Evolutionary conservation across 2,797 vertebrate genomes (phyloP).

Genomic region (Eurystomus glaucurus): DNA sequence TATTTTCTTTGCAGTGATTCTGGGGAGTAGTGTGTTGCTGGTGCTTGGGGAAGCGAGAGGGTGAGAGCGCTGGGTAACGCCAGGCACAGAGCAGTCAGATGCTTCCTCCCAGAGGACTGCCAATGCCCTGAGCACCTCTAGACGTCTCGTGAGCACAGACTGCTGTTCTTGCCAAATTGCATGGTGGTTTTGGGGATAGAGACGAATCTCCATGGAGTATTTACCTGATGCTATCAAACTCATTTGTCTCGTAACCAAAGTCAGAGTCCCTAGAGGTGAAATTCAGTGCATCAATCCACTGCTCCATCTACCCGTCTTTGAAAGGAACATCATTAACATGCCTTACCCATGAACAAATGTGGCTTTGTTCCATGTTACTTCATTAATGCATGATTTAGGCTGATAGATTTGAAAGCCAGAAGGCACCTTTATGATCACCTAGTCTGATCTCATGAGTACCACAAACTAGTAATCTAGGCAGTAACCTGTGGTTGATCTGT

Average conservation of each 20-base stretch:
- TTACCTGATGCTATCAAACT: slow-evolving; percentile 74
- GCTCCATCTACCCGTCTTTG: slow-evolving; percentile 31
- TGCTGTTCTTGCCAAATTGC: slow-evolving; percentile 60
- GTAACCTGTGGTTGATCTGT: slow-evolving; percentile 65
- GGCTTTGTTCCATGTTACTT: slow-evolving; percentile 67
- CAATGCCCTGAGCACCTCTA: slow-evolving; percentile 67
- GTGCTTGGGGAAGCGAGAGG: slow-evolving; percentile 20
- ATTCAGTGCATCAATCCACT: slow-evolving; percentile 66
- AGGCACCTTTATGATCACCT: slow-evolving; percentile 69
- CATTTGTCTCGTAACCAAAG: slow-evolving; percentile 66
- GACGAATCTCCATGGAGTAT: slow-evolving; percentile 51
- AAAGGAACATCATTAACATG: slow-evolving; percentile 67
- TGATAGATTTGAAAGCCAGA: slow-evolving; percentile 64
- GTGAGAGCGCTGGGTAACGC: neutral
- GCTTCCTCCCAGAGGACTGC: slow-evolving; percentile 57
- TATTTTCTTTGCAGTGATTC: slow-evolving; percentile 38
- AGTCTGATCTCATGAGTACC: slow-evolving; percentile 71
- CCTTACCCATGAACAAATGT: slow-evolving; percentile 68
- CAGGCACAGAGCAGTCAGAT: neutral
- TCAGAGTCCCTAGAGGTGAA: slow-evolving; percentile 75
- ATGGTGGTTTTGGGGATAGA: slow-evolving; percentile 37
- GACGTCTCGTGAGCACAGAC: slow-evolving; percentile 71
- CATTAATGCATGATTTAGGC: slow-evolving; percentile 65
- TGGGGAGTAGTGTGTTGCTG: slow-evolving; percentile 4
- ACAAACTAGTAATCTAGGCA: slow-evolving; percentile 58